Percentiles rank a stretch among this genome's conserved stretches.
phyloP scores from a whole-genome alignment of 2,797 vertebrate species.

The Sebastiscus tertius region DNA sequence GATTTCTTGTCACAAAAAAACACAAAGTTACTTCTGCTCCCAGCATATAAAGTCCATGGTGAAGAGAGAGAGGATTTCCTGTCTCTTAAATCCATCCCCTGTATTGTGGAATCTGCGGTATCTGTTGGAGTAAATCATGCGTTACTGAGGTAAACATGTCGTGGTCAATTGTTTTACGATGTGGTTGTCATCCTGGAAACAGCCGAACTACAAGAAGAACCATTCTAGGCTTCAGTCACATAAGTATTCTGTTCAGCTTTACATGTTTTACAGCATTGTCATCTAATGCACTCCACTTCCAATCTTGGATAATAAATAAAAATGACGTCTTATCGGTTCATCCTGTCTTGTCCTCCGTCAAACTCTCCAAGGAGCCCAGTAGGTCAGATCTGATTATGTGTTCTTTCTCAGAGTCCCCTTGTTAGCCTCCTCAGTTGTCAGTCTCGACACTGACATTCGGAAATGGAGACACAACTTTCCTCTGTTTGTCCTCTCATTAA shows the following conservation, averaged over 20 bases:
- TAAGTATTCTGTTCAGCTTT: not conserved
- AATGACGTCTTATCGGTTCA: not conserved
- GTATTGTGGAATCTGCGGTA: constrained; percentile 15
- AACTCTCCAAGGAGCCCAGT: not conserved
- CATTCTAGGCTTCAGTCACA: not conserved
- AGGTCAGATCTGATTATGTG: constrained; percentile 18
- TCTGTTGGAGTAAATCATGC: constrained; percentile 29
- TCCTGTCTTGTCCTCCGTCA: not conserved
- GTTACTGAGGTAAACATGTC: constrained; percentile 18
- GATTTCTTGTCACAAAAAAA: not conserved
- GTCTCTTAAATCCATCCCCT: constrained; percentile 18
- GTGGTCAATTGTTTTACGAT: constrained; percentile 24
- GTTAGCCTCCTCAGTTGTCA: constrained; percentile 12
- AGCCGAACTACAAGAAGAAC: constrained; percentile 1
- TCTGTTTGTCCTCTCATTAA: constrained; percentile 27
- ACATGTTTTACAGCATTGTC: not conserved
- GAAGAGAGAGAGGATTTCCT: not conserved
- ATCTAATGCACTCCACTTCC: not conserved
- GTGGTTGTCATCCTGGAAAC: not conserved
- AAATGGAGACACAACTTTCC: constrained; percentile 25
- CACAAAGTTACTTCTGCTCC: not conserved
- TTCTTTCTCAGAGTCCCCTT: not conserved
- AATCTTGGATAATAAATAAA: not conserved
- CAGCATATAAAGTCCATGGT: not conserved
- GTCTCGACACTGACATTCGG: constrained; percentile 15